Evolutionary conservation across 1,140 invertebrate species (phyloP), one percentile per base, ranked within the genome.

Genomic region (Metaphire vulgaris): DNA sequence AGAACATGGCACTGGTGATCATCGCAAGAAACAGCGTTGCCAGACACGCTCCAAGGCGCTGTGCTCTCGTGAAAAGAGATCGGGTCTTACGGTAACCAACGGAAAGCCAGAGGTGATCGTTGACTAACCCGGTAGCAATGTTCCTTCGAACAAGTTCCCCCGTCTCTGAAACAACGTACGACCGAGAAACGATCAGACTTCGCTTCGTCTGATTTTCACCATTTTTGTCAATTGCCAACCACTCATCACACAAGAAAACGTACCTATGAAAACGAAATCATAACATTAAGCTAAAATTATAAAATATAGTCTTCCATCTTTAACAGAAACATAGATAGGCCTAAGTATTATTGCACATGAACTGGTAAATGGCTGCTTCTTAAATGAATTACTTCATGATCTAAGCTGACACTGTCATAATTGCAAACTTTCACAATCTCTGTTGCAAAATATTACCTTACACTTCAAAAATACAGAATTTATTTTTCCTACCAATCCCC

Each of bases 221-320:
- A n/a, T n/a, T n/a, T 80, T 88, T 82, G 78, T 88, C 86, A 0
- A 86, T 80, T 65, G 86, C 87, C 41, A 88, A 79, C 87, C 87
- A 87, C 16, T 79, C 78, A 68, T 86, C 80, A 41, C 73, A 76
- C 41, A 76, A 31, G 76, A 77, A 77, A 31, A n/a, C 34, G 28
- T 31, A 76, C 70, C 75, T 76, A 26, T 14, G 65, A 6, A 41
- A 69, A 69, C 2, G 70, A 69, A 21, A 69, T 21, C 30, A 15
- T 21, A 14, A 14, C 30, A 29, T 69, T 15, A 15, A 69, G 12
- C 29, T 29, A 69, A 14, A 69, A 16, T 69, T 69, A 69, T 69
- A 69, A 15, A 16, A 69, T 69, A 15, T 29, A 16, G 68, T 69
- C 12, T 69, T 69, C 30, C 30, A 69, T 69, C 68, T 14, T 69